phyloP scores from a whole-genome alignment of 1,140 invertebrate species.

The Lucilia cuprina region DNA sequence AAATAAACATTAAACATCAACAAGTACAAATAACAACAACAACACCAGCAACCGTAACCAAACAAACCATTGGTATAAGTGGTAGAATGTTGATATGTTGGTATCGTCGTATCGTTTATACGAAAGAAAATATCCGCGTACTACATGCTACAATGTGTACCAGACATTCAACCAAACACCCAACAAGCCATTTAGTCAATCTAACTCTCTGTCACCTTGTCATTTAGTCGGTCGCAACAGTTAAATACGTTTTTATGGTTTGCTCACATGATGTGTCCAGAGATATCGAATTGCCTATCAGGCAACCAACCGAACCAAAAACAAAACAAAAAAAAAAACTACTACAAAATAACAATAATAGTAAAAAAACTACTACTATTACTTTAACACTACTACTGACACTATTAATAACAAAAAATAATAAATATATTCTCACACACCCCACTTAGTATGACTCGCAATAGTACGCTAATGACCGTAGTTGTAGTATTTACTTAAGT shows the following conservation, averaged over 20 bases:
- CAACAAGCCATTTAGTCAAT: background rate
- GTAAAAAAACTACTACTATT: background rate
- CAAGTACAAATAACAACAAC: background rate
- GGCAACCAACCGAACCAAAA: background rate
- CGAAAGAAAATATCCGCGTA: too few species aligned
- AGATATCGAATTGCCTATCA: constrained; percentile 37
- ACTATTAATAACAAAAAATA: background rate
- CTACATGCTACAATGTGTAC: too few species aligned
- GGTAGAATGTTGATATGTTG: background rate
- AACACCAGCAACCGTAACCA: background rate
- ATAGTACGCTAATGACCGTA: background rate
- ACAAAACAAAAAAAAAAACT: constrained; percentile 19
- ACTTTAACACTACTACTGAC: background rate
- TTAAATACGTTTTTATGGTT: constrained; percentile 32
- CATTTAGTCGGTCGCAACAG: background rate
- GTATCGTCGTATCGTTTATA: background rate
- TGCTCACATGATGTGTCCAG: constrained; percentile 40
- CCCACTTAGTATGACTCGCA: background rate
- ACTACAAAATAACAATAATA: background rate
- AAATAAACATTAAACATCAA: background rate
- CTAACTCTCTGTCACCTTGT: background rate
- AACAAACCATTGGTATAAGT: background rate
- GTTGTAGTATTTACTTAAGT: too few species aligned
- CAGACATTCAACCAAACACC: background rate
- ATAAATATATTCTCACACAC: background rate